Evolutionary conservation across 1,140 invertebrate species (phyloP).

Genomic region (Helicorthomorpha holstii): DNA sequence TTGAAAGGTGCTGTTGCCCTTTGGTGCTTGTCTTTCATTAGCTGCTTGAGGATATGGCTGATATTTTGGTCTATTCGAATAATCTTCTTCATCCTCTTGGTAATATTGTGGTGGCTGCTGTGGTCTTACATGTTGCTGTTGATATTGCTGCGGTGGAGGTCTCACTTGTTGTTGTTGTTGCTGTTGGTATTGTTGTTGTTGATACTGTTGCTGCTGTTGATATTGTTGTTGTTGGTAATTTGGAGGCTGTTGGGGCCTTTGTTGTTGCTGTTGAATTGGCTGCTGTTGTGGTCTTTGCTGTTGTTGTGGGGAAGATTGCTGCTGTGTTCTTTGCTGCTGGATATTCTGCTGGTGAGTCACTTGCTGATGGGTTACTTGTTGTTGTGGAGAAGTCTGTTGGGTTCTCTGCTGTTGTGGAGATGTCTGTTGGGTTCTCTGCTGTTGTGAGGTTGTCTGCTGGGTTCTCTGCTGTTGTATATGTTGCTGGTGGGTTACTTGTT

Average conservation of each 20-base stretch:
- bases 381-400: slow-evolving; percentile 16
- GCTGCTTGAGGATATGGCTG: neutral
- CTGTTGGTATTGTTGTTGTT: slow-evolving; percentile 22
- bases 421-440: slow-evolving; percentile 21
- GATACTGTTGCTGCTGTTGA: slow-evolving; percentile 26
- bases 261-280: slow-evolving; percentile 22
- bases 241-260: slow-evolving; percentile 21
- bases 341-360: slow-evolving; percentile 18
- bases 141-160: slow-evolving; percentile 25
- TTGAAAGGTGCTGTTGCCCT: neutral
- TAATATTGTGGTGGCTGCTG: neutral
- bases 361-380: slow-evolving; percentile 10
- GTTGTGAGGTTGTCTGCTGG: slow-evolving; percentile 26
- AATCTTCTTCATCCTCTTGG: neutral
- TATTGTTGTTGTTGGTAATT: slow-evolving; percentile 24
- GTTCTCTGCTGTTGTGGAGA: slow-evolving; percentile 17
- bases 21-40: too few relatives aligned
- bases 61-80: neutral
- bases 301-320: slow-evolving; percentile 17
- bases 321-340: slow-evolving; percentile 29
- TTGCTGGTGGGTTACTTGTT: slow-evolving; percentile 20
- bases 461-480: slow-evolving; percentile 29
- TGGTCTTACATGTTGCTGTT: slow-evolving; percentile 23
- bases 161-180: slow-evolving; percentile 27
- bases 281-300: slow-evolving; percentile 23